Conservation (phyloP, 2,797 vertebrate species). For the Brachyalestes nurse region DNA sequence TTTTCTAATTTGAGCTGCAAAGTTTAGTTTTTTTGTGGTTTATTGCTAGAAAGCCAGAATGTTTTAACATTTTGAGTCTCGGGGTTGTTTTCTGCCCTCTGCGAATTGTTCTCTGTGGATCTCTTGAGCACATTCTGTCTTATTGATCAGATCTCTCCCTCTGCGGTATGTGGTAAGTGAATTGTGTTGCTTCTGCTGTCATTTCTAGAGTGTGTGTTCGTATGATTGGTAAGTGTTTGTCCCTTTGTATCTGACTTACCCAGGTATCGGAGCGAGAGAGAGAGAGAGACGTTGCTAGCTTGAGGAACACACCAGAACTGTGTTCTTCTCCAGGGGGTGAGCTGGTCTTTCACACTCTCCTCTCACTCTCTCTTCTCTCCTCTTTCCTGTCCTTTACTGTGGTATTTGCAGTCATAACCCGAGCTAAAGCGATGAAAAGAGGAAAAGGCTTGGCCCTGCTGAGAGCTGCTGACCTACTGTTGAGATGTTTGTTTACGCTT, state of each 20-base stretch:
- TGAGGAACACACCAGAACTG: conserved; percentile 84
- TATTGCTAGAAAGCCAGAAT: too few species aligned
- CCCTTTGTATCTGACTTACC: conserved; percentile 84
- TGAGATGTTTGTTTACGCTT: neutral
- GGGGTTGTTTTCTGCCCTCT: neutral
- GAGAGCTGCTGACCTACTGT: conserved; percentile 1
- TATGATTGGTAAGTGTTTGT: conserved; percentile 73
- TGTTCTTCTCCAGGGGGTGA: conserved; percentile 80
- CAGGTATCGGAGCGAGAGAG: conserved; percentile 80
- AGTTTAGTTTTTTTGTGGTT: too few species aligned
- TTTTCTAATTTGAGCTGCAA: too few species aligned
- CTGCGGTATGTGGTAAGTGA: conserved; percentile 35
- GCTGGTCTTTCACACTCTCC: conserved; percentile 82
- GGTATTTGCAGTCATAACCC: conserved; percentile 7
- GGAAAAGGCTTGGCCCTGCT: neutral
- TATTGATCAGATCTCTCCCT: conserved; percentile 24
- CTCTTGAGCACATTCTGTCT: conserved; percentile 29
- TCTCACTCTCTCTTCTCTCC: conserved; percentile 70
- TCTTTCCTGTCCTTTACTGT: conserved; percentile 12
- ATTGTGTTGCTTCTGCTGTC: conserved; percentile 45
- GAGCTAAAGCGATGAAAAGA: conserved; percentile 6
- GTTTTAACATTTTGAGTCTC: too few species aligned
- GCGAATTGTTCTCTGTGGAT: conserved; percentile 12
- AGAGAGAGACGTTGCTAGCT: conserved; percentile 73
- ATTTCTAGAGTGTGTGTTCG: conserved; percentile 33